A percentile compares a stretch with the other conserved stretches of the same genome.
phyloP scores from a whole-genome alignment of 2,888 invertebrate species.

The Ommatoiulus sabulosus region DNA sequence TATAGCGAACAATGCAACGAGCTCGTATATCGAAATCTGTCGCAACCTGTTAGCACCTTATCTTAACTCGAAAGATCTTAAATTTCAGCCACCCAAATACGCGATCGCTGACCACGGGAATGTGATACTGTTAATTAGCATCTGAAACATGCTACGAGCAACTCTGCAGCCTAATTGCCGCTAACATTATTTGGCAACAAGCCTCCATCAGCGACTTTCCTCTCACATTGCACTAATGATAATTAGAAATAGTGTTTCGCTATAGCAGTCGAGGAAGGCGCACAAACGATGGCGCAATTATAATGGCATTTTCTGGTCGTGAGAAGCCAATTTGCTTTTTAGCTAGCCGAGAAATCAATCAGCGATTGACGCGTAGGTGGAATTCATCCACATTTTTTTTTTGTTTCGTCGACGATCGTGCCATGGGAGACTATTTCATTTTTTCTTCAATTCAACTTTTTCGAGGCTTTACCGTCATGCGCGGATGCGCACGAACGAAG shows the following conservation, averaged over 20 bases:
- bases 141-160: not conserved
- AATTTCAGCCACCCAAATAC: not conserved
- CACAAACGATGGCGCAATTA: not conserved
- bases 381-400: not conserved
- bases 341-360: not conserved
- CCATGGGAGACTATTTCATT: constrained; percentile 35
- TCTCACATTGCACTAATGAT: not conserved
- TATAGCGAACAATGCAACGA: not conserved
- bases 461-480: constrained; percentile 1
- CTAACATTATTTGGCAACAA: not conserved
- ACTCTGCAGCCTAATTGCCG: not conserved
- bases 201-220: not conserved
- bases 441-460: not conserved
- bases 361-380: constrained; percentile 2
- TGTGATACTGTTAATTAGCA: not conserved
- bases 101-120: not conserved
- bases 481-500: not conserved
- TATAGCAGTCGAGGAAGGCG: not conserved
- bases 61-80: not conserved
- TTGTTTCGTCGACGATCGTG: not conserved
- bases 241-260: not conserved
- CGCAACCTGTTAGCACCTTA: too few species aligned
- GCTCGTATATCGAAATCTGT: not conserved
- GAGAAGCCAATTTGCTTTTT: not conserved
- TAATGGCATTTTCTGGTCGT: constrained; percentile 9